A percentile compares a stretch with the other conserved stretches of the same genome.
Conservation (phyloP, 2,113 vertebrate species). For the Embiotoca jacksoni region DNA sequence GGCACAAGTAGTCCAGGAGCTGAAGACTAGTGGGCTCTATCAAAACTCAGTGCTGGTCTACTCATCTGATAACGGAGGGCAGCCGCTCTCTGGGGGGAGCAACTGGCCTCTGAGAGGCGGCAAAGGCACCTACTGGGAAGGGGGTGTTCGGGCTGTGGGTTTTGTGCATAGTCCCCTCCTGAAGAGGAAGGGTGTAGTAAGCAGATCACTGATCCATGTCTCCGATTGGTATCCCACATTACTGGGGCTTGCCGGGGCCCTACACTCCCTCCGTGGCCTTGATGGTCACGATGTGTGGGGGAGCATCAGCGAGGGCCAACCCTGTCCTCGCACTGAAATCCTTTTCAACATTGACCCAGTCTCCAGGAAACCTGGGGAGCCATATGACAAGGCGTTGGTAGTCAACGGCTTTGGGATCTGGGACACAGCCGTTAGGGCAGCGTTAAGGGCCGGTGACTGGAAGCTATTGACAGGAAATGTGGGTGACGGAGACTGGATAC, state of each 20-base stretch:
- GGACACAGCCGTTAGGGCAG: conserved; percentile 93
- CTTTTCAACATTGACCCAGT: conserved; percentile 96
- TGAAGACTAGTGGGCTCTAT: conserved; percentile 88
- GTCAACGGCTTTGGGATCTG: conserved; percentile 92
- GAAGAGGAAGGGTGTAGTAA: conserved; percentile 88
- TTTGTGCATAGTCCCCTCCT: conserved; percentile 94
- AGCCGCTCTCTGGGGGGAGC: conserved; percentile 90
- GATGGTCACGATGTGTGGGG: conserved; percentile 93
- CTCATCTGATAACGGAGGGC: conserved; percentile 94
- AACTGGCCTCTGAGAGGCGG: conserved; percentile 95
- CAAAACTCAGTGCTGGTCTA: conserved; percentile 92
- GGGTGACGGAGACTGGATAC: conserved; percentile 92
- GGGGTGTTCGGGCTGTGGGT: conserved; percentile 91
- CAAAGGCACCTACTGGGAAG: conserved; percentile 97
- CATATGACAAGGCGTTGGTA: conserved; percentile 85
- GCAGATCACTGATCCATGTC: conserved; percentile 91
- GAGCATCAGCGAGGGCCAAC: conserved; percentile 89
- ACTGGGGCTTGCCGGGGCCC: conserved; percentile 87
- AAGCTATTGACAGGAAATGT: conserved; percentile 94
- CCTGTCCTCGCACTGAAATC: conserved; percentile 91
- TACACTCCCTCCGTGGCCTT: conserved; percentile 81
- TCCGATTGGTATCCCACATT: conserved; percentile 96
- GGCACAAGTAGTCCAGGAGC: conserved; percentile 87
- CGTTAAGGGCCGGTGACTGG: conserved; percentile 91
- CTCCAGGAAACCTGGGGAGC: conserved; percentile 90